Base-by-base conservation (phyloP, 2,888 invertebrate species). In the Muscina levida region DNA sequence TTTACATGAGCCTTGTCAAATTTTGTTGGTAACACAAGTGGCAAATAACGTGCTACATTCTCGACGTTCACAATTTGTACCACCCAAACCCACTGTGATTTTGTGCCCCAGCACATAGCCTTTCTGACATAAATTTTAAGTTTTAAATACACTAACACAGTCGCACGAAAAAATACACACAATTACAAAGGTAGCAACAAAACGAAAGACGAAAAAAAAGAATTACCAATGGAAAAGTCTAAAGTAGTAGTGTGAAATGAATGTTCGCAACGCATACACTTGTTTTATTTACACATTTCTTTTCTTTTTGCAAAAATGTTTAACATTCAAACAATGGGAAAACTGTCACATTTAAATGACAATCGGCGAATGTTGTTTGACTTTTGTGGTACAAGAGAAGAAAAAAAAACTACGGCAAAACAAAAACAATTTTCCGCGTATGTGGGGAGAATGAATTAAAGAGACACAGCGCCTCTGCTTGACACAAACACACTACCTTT, bases 81-180 rank as follows among this genome's bases (percentile, higher is more conserved):
- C 31, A 5, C 10, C 22, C n/a, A 1, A 46, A 44, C 57, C 77
- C 72, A 72, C 77, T 72, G 77, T 80, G 51, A 13, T 59, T 77
- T 77, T 77, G 72, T 72, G 72, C 84, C n/a, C 71, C 76, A 84
- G 83, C 83, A 84, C 24, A 83, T 84, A 82, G 84, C 42, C 82
- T 84, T 82, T 77, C 68, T 68, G 67, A 68, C 59, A 78, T 72
- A 84, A 84, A 83, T 82, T 82, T 81, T 82, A 83, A 83, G 83
- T 83, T 84, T 84, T 84, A 79, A 82, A 77, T 82, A 79, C 83
- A 83, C 82, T 67, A 74, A 79, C 83, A 83, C 79, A 74, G 66
- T 6, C 82, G 78, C 48, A 78, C 39, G 59, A 71, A 56, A 66
- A 77, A 73, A 76, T 74, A 59, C 74, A 78, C 72, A 76, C 81